Evolutionary conservation across 2,888 invertebrate species (phyloP).

Genomic region (Mimachlamys varia): DNA sequence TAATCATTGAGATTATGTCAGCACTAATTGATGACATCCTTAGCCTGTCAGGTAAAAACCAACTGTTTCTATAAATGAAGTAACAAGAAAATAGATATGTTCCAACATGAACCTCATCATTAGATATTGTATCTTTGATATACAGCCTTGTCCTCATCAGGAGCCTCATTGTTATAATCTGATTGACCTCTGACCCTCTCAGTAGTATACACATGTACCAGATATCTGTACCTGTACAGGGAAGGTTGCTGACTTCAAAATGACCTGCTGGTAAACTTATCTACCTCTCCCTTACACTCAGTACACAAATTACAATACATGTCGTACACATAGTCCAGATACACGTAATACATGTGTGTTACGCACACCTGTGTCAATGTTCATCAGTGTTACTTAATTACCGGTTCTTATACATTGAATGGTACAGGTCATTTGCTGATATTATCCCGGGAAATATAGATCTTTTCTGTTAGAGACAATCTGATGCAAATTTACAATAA

Average conservation of each 20-base stretch:
- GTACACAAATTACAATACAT: not conserved
- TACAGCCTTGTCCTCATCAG: conserved; percentile 2
- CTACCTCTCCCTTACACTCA: not conserved
- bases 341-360: conserved; percentile 5
- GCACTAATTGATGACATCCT: too few species aligned
- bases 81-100: not conserved
- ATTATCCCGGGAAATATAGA: too few species aligned
- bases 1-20: too few species aligned
- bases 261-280: not conserved
- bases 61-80: not conserved
- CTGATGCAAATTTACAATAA: too few species aligned
- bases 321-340: not conserved
- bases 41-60: too few species aligned
- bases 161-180: not conserved
- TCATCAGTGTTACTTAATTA: not conserved
- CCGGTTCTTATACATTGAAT: not conserved
- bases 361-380: not conserved
- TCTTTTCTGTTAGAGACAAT: too few species aligned
- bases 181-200: not conserved
- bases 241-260: not conserved
- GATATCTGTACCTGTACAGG: not conserved
- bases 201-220: not conserved
- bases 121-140: too few species aligned
- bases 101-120: not conserved
- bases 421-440: not conserved